Evolutionary conservation across 2,888 invertebrate species (phyloP).

Genomic region (Drosophila tripunctata): DNA sequence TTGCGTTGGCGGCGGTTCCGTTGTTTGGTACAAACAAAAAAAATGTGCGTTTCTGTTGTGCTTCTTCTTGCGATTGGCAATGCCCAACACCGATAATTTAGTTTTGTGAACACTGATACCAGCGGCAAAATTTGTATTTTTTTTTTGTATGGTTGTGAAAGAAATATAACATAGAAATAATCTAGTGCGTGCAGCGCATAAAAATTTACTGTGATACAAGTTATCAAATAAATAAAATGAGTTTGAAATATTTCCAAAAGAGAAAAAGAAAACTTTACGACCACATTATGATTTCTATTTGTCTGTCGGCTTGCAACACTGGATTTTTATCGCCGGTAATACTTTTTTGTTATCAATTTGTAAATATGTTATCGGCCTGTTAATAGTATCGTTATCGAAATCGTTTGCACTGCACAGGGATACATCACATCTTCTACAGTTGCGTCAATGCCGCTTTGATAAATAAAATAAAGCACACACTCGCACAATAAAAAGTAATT

Average conservation of each 20-base stretch:
- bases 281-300: constrained; percentile 17
- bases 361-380: background rate
- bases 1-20: background rate
- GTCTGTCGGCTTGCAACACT: constrained; percentile 5
- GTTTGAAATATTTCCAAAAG: constrained; percentile 25
- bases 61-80: constrained; percentile 57
- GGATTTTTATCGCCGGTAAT: background rate
- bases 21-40: constrained; percentile 50
- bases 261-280: constrained; percentile 15
- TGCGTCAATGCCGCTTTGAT: background rate
- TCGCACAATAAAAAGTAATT: constrained; percentile 55
- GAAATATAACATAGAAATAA: constrained; percentile 16
- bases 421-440: background rate
- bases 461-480: constrained; percentile 6
- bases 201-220: constrained; percentile 27
- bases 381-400: constrained; percentile 10
- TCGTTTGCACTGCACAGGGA: background rate
- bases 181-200: constrained; percentile 29
- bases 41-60: constrained; percentile 76
- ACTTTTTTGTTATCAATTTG: too few species aligned
- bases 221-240: constrained; percentile 20
- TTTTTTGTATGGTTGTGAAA: constrained; percentile 27
- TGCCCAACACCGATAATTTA: constrained; percentile 65
- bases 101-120: constrained; percentile 54
- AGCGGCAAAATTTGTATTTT: constrained; percentile 43